phyloP scores from a whole-genome alignment of 1,140 invertebrate genomes.

The Maniola jurtina region DNA sequence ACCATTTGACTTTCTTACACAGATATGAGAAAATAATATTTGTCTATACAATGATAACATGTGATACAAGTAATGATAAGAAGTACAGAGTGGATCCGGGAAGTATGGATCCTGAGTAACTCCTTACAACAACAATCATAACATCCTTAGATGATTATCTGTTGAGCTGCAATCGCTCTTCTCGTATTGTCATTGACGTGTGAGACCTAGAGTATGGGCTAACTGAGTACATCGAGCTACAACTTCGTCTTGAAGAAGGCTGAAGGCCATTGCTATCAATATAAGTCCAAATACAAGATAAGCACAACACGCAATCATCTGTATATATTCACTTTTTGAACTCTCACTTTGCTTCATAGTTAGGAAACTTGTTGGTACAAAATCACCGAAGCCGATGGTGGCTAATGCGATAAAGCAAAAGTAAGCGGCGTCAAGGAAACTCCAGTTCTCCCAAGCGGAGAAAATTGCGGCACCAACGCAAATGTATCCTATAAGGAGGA shows the following conservation, averaged over 20 bases:
- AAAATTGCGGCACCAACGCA: conserved; percentile 85
- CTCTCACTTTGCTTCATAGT: conserved; percentile 76
- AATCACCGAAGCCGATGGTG: conserved; percentile 92
- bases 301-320: conserved; percentile 90
- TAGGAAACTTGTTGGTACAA: conserved; percentile 82
- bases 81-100: conserved; percentile 43
- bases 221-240: conserved; percentile 85
- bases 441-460: conserved; percentile 87
- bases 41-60: conserved; percentile 58
- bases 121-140: conserved; percentile 74
- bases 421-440: conserved; percentile 90
- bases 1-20: conserved; percentile 34
- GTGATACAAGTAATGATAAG: conserved; percentile 44
- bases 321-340: conserved; percentile 81
- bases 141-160: conserved; percentile 75
- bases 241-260: conserved; percentile 94
- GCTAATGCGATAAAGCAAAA: conserved; percentile 93
- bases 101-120: conserved; percentile 28
- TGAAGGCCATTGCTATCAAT: conserved; percentile 95
- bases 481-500: conserved; percentile 85
- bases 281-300: conserved; percentile 93
- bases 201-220: conserved; percentile 80
- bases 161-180: conserved; percentile 76
- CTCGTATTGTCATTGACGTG: conserved; percentile 76
- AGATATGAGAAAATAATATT: conserved; percentile 63